phyloP scores from a whole-genome alignment of 2,888 invertebrate species.

The Unio delphinus region DNA sequence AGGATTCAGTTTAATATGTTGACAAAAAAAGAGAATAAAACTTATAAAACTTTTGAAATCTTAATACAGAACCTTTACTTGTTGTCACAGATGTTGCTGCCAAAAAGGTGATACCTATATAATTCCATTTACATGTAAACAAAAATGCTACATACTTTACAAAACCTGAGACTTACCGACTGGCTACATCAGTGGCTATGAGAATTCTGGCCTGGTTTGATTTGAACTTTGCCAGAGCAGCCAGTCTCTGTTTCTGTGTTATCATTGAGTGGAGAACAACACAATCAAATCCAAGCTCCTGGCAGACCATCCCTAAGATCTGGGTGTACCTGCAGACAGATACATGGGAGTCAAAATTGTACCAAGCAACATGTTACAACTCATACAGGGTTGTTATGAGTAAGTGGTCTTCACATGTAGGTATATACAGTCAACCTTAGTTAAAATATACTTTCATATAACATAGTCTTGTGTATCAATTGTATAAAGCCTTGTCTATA shows the following conservation, averaged over 20 bases:
- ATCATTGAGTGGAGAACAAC: conserved; percentile 95
- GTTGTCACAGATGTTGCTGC: too few relatives aligned
- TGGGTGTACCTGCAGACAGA: conserved; percentile 84
- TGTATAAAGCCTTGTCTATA: too few relatives aligned
- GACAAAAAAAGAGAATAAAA: too few relatives aligned
- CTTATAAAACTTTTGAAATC: too few relatives aligned
- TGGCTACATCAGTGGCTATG: conserved; percentile 97
- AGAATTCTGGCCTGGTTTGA: conserved; percentile 89
- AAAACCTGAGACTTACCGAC: conserved; percentile 74
- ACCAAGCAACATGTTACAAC: not conserved
- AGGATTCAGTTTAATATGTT: too few relatives aligned
- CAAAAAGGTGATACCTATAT: too few relatives aligned
- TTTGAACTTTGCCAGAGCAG: conserved; percentile 89
- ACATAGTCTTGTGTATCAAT: too few relatives aligned
- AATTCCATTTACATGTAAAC: not conserved
- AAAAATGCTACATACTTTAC: not conserved
- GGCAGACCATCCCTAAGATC: conserved; percentile 88
- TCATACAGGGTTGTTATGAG: too few relatives aligned
- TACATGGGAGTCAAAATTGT: not conserved
- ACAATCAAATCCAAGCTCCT: conserved; percentile 87
- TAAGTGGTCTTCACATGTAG: too few relatives aligned
- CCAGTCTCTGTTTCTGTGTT: conserved; percentile 87
- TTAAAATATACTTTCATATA: too few relatives aligned
- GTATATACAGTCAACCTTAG: too few relatives aligned
- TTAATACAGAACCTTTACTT: too few relatives aligned